Evolutionary conservation across 2,113 vertebrate genomes (phyloP).

Genomic region (Bubo scandiacus): DNA sequence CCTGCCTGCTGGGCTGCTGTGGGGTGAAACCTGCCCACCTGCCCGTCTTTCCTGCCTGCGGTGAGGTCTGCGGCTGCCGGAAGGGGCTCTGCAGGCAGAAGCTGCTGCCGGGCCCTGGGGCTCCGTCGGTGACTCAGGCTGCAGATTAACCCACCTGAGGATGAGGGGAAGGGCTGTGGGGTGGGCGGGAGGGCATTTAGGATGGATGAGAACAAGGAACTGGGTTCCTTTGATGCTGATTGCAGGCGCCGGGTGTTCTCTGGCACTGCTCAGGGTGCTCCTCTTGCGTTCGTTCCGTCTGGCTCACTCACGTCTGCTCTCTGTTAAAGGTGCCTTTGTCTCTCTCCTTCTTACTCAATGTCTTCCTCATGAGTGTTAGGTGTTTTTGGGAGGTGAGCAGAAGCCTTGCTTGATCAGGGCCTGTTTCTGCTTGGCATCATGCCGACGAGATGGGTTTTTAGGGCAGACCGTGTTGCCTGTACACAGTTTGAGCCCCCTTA

Average conservation of each 20-base stretch:
- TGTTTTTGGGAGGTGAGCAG: not conserved
- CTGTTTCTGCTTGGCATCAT: not conserved
- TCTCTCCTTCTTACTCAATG: not conserved
- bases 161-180: not conserved
- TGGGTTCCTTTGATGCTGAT: not conserved
- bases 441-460: not conserved
- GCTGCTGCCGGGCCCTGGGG: not conserved
- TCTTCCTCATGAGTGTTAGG: not conserved
- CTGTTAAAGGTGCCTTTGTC: not conserved
- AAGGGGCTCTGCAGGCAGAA: not conserved
- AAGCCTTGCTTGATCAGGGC: not conserved
- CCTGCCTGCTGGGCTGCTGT: not conserved
- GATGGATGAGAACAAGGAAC: not conserved
- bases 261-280: not conserved
- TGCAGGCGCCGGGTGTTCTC: not conserved
- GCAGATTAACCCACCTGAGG: fast-evolving
- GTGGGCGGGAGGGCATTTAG: not conserved
- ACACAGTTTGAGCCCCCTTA: not conserved
- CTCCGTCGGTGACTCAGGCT: not conserved
- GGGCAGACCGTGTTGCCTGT: not conserved
- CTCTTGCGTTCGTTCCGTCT: not conserved
- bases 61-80: not conserved
- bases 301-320: not conserved
- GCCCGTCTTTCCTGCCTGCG: fast-evolving
- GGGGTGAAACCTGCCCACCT: not conserved